phyloP scores from a whole-genome alignment of 1,140 invertebrate genomes.

The Saccostrea glomerata region DNA sequence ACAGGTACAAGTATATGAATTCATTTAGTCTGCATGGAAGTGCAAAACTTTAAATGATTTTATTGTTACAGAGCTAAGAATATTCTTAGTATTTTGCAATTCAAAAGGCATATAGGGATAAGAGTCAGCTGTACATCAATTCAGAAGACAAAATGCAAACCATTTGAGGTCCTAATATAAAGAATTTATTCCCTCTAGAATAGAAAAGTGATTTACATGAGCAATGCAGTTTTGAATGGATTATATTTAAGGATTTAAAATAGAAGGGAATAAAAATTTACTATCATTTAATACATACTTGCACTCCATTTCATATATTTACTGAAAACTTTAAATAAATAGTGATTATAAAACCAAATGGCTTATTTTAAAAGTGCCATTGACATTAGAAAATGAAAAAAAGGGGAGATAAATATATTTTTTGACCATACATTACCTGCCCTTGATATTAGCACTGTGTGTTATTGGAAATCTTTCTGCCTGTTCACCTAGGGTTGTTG shows the following conservation, averaged over 20 bases:
- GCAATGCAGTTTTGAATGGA: neutral
- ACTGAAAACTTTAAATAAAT: neutral
- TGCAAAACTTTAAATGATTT: neutral
- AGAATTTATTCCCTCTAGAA: constrained; percentile 25
- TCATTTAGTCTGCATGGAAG: neutral
- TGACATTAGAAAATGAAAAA: neutral
- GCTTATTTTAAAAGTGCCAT: neutral
- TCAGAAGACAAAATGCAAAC: neutral
- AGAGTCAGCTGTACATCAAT: neutral
- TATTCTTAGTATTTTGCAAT: neutral
- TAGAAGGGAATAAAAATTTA: neutral
- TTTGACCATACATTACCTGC: constrained; percentile 22
- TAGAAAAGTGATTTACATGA: neutral
- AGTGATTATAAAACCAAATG: neutral
- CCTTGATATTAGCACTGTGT: constrained; percentile 36
- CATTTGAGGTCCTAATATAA: constrained; percentile 29
- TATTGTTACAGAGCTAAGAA: neutral
- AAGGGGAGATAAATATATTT: neutral
- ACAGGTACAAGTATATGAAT: neutral
- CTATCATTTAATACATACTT: neutral
- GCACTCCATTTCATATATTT: neutral
- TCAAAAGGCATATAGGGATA: neutral
- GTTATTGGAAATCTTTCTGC: constrained; percentile 45
- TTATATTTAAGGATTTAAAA: neutral
- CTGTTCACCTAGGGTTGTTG: constrained; percentile 40